Base-by-base conservation (phyloP, 2,113 vertebrate species). In the Columba livia region DNA sequence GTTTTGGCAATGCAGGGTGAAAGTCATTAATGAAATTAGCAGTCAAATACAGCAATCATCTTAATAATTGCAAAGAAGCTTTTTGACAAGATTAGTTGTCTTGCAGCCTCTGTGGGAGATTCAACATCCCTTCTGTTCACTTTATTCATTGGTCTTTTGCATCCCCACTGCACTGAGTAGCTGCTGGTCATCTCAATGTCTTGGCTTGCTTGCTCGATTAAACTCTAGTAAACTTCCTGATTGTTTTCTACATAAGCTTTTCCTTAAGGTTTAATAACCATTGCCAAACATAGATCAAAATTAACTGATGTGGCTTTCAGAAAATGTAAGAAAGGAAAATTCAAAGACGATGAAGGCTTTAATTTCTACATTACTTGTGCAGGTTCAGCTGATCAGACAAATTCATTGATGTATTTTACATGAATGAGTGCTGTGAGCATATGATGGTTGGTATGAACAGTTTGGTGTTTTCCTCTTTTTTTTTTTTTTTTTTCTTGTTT, bases 11-110 rank as follows among this genome's bases (percentile, higher is more conserved):
- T 31, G 11, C 28, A 57, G 26, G 18, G 15, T 57, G 50, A 94
- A 88, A 34, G 42, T 21, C 12, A n/a, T 81, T 44, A 60, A 20
- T 0, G 3, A 92, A 95, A 93, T 87, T 79, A 79, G 15, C 29
- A 87, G 72, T 56, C 50, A 88, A 84, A 84, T 44, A 16, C 28
- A 58, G n/a, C 65, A 15, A 32, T 73, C 25, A 38, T 56, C 26
- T 67, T 79, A 88, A 74, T 79, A 89, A 78, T 38, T 77, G 15
- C 25, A 70, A 80, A 88, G 54, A 73, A 66, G 38, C 10, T 93
- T 89, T 96, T n/a, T 83, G 36, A 84, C 23, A 74, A 74, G 71
- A 88, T 91, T 73, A 58, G 28, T 60, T 78, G 10, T 34, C 32
- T 88, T 58, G 9, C 8, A 29, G 62, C 42, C 56, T 66, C 13